These are phyloP conservation scores for Cyaniris semiargus DNA, from an alignment of 2,888 invertebrate species.

Conservation along the genomic window DNA sequence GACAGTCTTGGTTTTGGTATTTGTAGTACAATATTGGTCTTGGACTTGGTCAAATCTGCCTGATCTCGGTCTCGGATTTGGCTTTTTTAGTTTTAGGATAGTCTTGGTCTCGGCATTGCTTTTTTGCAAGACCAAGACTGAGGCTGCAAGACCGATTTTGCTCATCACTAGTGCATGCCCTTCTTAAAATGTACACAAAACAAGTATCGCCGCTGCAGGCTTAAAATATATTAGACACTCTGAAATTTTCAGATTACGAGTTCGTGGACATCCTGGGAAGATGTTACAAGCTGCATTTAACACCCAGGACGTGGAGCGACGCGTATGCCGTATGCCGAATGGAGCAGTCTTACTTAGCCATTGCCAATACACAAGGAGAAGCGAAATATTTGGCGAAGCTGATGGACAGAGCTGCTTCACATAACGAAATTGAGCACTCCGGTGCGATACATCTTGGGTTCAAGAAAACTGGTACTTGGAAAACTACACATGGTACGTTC, in stretches of 20 bases:
- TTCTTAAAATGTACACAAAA: too few relatives aligned
- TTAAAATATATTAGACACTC: not conserved
- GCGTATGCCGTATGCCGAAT: slow-evolving; percentile 19
- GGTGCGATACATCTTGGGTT: slow-evolving; percentile 6
- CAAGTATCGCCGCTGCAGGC: too few relatives aligned
- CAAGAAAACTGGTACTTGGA: slow-evolving; percentile 11
- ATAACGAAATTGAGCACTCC: slow-evolving; percentile 11
- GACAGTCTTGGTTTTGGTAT: too few relatives aligned
- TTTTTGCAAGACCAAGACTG: too few relatives aligned
- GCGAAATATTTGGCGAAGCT: not conserved
- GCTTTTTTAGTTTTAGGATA: too few relatives aligned
- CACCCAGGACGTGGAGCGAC: slow-evolving; percentile 15
- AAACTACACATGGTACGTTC: slow-evolving; percentile 14
- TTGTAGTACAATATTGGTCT: too few relatives aligned
- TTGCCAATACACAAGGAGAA: not conserved
- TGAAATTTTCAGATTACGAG: slow-evolving; percentile 14
- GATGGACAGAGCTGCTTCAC: not conserved
- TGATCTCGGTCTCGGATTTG: too few relatives aligned
- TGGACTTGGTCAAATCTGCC: too few relatives aligned
- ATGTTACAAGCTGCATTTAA: slow-evolving; percentile 16
- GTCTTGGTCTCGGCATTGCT: too few relatives aligned
- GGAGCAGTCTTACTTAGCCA: slow-evolving; percentile 2
- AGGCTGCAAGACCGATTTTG: too few relatives aligned
- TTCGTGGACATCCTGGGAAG: not conserved
- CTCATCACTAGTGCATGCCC: too few relatives aligned